Evolutionary conservation across 2,113 vertebrate species (phyloP).

Genomic region (Tupaia tana): DNA sequence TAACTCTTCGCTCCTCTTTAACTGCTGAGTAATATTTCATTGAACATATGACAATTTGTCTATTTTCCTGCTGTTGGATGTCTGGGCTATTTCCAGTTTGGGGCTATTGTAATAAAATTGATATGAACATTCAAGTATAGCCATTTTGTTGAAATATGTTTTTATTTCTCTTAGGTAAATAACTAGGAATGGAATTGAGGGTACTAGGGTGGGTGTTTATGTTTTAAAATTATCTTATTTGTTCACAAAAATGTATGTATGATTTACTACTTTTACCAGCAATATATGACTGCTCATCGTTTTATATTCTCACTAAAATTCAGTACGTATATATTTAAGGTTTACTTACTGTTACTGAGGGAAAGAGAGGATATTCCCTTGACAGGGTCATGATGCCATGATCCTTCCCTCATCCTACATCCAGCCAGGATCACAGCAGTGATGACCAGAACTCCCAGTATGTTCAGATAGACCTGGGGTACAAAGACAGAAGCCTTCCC

Average conservation of each 20-base stretch:
- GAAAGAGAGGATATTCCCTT: too few species aligned
- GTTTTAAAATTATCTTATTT: neutral
- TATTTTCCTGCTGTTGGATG: neutral
- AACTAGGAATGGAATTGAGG: neutral
- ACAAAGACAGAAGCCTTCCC: too few species aligned
- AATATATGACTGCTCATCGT: neutral
- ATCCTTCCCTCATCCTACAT: too few species aligned
- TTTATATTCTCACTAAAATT: neutral
- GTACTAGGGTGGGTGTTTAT: neutral
- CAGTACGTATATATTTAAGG: neutral
- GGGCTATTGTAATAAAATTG: neutral
- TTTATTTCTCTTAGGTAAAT: neutral
- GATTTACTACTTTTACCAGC: neutral
- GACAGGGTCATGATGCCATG: too few species aligned
- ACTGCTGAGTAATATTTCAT: neutral
- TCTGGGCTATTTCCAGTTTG: neutral
- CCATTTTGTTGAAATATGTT: neutral
- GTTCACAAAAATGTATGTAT: neutral
- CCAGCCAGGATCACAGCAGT: too few species aligned
- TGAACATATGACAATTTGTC: neutral
- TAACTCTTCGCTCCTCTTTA: neutral
- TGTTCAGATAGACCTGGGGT: too few species aligned
- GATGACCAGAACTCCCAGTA: too few species aligned
- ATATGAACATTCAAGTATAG: neutral
- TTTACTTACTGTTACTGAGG: too few species aligned